A percentile compares a stretch with the other conserved stretches of the same genome.
These are phyloP conservation scores for Trachelus tabidus DNA, from an alignment of 2,888 invertebrate genomes.

Conservation along the genomic window DNA sequence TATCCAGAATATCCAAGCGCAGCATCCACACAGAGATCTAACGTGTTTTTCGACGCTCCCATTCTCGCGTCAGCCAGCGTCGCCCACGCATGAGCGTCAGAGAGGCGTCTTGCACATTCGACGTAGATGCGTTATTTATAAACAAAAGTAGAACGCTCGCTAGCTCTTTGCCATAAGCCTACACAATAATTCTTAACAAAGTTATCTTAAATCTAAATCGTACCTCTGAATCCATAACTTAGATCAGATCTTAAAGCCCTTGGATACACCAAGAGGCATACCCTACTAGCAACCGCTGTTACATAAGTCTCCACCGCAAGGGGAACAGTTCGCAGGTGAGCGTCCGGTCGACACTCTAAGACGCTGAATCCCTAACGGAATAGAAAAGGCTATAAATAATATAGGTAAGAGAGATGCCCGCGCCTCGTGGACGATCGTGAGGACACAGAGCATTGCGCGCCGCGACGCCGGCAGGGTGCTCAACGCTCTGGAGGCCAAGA, in stretches of 20 bases:
- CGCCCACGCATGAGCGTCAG: background rate
- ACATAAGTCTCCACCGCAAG: background rate
- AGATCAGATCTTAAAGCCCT: background rate
- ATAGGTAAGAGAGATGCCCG: constrained; percentile 9
- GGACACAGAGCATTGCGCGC: constrained; percentile 20
- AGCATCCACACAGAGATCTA: background rate
- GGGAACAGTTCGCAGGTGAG: background rate
- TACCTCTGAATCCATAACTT: background rate
- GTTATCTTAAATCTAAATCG: background rate
- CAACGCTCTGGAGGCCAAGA: constrained; percentile 4
- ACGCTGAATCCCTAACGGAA: background rate
- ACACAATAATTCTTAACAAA: background rate
- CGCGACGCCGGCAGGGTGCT: constrained; percentile 17
- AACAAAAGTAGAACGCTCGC: constrained; percentile 1
- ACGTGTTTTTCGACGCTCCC: background rate
- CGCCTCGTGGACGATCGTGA: constrained; percentile 15
- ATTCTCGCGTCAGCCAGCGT: background rate
- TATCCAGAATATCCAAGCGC: background rate
- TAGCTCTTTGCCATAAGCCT: background rate
- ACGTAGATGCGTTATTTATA: background rate
- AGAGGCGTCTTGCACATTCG: background rate
- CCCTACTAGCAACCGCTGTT: background rate
- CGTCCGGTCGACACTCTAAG: background rate
- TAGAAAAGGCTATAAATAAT: constrained; percentile 21
- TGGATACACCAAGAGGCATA: background rate